A percentile compares a stretch with the other conserved stretches of the same genome.
Conservation (phyloP, 2,797 vertebrate species). For the Poecilia gillii region DNA sequence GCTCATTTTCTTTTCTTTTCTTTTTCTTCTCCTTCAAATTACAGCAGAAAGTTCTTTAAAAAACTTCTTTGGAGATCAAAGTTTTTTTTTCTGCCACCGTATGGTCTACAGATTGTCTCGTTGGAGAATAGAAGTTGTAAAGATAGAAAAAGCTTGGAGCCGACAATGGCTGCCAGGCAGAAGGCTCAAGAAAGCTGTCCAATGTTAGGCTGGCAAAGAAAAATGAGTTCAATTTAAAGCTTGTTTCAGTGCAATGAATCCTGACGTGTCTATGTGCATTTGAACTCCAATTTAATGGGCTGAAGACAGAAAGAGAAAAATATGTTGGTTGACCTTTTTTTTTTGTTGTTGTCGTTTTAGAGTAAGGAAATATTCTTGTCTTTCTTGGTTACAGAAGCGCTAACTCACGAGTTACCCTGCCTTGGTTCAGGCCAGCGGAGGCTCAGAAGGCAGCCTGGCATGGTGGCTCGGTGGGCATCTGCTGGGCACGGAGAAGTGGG, state of each 20-base stretch:
- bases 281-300: not conserved
- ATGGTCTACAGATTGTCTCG: not conserved
- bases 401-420: slow-evolving; percentile 10
- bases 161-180: not conserved
- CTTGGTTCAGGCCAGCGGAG: slow-evolving; percentile 19
- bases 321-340: not conserved
- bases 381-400: not conserved
- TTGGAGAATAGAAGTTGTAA: not conserved
- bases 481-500: slow-evolving; percentile 7
- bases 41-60: not conserved
- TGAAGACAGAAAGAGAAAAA: not conserved
- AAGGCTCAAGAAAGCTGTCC: not conserved
- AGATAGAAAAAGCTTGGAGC: not conserved
- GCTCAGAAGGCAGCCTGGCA: slow-evolving; percentile 31
- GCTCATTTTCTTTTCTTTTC: not conserved
- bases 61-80: not conserved
- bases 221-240: not conserved
- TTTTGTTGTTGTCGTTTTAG: not conserved
- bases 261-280: not conserved
- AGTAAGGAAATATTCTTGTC: not conserved
- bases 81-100: not conserved
- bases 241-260: not conserved
- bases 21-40: not conserved
- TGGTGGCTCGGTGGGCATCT: slow-evolving; percentile 14
- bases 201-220: not conserved